Evolutionary conservation across 2,888 invertebrate genomes (phyloP).

Genomic region (Sesia bembeciformis): DNA sequence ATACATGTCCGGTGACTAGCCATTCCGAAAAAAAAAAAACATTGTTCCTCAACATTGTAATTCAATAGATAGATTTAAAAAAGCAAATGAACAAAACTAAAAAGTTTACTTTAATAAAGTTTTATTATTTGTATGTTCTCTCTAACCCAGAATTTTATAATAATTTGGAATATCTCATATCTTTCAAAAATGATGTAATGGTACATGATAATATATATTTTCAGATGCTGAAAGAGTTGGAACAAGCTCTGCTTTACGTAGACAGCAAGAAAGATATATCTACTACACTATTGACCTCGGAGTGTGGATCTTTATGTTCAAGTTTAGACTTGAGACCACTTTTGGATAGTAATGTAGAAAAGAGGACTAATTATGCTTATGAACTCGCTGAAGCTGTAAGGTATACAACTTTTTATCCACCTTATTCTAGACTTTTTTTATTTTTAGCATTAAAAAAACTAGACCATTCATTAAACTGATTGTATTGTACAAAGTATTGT

Average conservation of each 20-base stretch:
- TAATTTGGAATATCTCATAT: no score
- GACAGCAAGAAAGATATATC: conserved; percentile 57
- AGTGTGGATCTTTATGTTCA: conserved; percentile 84
- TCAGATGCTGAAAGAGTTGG: conserved; percentile 85
- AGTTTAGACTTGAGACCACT: conserved; percentile 86
- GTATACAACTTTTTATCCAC: conserved; percentile 53
- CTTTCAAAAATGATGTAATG: no score
- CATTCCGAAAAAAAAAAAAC: no score
- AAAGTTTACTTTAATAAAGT: no score
- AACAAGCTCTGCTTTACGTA: conserved; percentile 74
- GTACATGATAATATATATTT: conserved; percentile 16
- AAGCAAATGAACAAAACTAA: no score
- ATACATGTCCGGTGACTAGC: no score
- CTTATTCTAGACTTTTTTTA: background rate
- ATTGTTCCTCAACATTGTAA: no score
- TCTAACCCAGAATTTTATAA: no score
- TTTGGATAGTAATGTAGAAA: conserved; percentile 74
- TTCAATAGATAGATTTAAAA: no score
- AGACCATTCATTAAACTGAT: background rate
- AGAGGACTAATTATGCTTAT: conserved; percentile 77
- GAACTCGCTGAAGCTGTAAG: conserved; percentile 82
- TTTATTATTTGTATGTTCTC: no score
- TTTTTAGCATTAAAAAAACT: no score
- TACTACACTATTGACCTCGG: conserved; percentile 83
- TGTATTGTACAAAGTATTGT: no score